A percentile compares a stretch with the other conserved stretches of the same genome.
These are phyloP conservation scores for Ligdia adustata DNA, from an alignment of 2,888 invertebrate genomes.

Conservation along the genomic window DNA sequence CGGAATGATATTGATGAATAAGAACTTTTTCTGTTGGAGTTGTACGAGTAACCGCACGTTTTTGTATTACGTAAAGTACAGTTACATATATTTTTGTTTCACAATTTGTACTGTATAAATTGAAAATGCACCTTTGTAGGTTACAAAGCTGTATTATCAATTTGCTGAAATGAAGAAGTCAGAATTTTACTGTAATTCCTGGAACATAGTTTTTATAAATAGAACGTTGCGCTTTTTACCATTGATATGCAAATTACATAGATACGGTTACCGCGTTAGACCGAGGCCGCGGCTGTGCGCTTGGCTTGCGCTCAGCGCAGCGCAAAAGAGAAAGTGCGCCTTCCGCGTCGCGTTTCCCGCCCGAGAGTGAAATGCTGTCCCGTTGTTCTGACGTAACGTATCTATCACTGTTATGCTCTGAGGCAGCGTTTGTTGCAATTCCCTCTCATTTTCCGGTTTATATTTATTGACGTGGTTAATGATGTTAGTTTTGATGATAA, in stretches of 20 bases:
- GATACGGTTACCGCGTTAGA: constrained; percentile 16
- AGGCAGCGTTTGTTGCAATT: constrained; percentile 31
- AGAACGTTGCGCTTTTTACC: background rate
- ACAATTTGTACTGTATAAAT: no score
- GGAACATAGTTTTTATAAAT: background rate
- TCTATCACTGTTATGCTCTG: constrained; percentile 56
- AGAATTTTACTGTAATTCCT: no score
- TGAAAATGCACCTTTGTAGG: no score
- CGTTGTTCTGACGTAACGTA: constrained; percentile 78
- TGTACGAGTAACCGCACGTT: constrained; percentile 4
- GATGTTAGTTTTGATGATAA: no score
- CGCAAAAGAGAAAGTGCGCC: constrained; percentile 81
- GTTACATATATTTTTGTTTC: constrained; percentile 1
- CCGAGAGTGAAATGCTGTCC: constrained; percentile 82
- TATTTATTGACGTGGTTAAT: background rate
- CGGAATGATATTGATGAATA: constrained; percentile 42
- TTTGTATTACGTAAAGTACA: background rate
- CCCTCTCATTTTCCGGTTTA: constrained; percentile 26
- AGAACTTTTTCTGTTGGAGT: constrained; percentile 16
- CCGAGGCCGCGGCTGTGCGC: constrained; percentile 32
- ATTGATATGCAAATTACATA: constrained; percentile 27
- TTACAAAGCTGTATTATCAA: no score
- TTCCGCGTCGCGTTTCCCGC: constrained; percentile 82
- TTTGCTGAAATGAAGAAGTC: no score
- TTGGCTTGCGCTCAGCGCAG: constrained; percentile 45